Evolutionary conservation across 2,888 invertebrate species (phyloP), one percentile per base, ranked within the genome.

Genomic region (Leuctra nigra): DNA sequence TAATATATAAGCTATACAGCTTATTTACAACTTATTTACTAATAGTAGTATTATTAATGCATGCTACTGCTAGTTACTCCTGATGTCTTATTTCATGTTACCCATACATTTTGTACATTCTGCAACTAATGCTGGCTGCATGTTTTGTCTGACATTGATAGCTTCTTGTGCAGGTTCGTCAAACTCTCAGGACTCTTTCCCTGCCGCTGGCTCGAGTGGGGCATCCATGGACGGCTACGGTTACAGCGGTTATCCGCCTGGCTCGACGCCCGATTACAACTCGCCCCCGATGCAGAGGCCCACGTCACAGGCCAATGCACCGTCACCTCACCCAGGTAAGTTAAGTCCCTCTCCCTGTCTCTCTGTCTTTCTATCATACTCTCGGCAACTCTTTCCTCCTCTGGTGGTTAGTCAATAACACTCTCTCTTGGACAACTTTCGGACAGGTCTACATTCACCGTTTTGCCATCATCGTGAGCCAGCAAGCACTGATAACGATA

Each of bases 181-280:
- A 65, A 92, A 92, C 76, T 89, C 91, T 53, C 89, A 90, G 79
- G 92, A 92, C 73, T 88, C 92, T 66, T 92, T 92, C 79, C 87
- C 87, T 63, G 82, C 86, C 61, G 83, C 85, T 55, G 79, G 79
- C 46, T 81, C 80, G 63, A 81, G 82, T 65, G 80, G 82, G 66
- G 81, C 83, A 64, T 82, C 85, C 62, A 87, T 91, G 83, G 92
- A 92, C 73, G 88, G 74, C 16, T 73, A 69, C 61, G 79, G 78
- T 61, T 86, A 87, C 71, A 75, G 74, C 55, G 75, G 74, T 55
- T 78, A 79, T 67, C 77, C 77, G 18, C 77, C 81, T 60, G 77
- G 77, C 39, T 72, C 78, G 48, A 76, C 79, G 59, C 76, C 80
- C 4, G 84, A 84, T 61, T 85, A 84, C 68, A 82, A 78, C 64